These are phyloP conservation scores for Seladonia tumulorum DNA, from an alignment of 2,888 invertebrate species.

Conservation along the genomic window DNA sequence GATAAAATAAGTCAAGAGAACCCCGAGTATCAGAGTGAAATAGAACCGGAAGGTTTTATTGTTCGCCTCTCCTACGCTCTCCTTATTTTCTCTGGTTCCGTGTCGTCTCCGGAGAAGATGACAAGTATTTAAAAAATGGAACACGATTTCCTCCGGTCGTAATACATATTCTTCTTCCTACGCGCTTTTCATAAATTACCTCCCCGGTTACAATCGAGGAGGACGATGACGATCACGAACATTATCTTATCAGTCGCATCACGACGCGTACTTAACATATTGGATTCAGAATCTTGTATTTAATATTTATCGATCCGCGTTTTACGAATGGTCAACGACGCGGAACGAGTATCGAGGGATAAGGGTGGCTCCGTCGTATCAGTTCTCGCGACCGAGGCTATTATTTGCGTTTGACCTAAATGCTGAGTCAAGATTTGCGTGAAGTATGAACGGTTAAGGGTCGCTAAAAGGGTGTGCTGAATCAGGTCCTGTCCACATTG, in stretches of 20 bases:
- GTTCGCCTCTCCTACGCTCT: slow-evolving; percentile 19
- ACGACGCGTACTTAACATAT: not conserved
- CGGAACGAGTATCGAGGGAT: slow-evolving; percentile 11
- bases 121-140: slow-evolving; percentile 14
- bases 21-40: slow-evolving; percentile 10
- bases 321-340: slow-evolving; percentile 21
- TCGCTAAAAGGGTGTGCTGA: slow-evolving; percentile 52
- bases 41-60: slow-evolving; percentile 34
- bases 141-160: slow-evolving; percentile 6
- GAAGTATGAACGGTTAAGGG: slow-evolving; percentile 44
- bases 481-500: slow-evolving; percentile 36
- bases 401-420: slow-evolving; percentile 61
- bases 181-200: not conserved
- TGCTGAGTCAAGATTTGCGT: slow-evolving; percentile 56
- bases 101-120: not conserved
- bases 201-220: not conserved
- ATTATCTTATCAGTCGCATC: not conserved
- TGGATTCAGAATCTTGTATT: not conserved
- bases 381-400: slow-evolving; percentile 46
- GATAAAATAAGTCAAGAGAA: slow-evolving; percentile 46
- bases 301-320: not conserved
- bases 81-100: slow-evolving; percentile 16
- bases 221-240: not conserved
- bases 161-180: not conserved
- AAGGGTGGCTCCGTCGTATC: slow-evolving; percentile 27